Evolutionary conservation across 2,888 invertebrate species (phyloP), one percentile per base, ranked within the genome.

Genomic region (Cantharis rufa): DNA sequence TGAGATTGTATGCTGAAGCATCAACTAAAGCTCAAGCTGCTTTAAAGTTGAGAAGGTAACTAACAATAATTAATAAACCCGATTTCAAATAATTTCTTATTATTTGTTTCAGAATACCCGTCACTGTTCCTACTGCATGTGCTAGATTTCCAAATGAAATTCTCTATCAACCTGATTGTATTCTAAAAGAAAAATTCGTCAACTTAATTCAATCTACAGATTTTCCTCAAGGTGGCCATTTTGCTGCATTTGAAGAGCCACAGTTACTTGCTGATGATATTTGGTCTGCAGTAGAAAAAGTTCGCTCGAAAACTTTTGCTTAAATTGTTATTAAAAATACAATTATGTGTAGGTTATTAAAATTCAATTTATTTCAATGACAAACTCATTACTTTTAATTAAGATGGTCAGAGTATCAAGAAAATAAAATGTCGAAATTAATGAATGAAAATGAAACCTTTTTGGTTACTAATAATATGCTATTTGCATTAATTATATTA

Each of bases 211-310:
- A 93, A 69, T 92, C 92, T 82, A 93, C 91, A 0, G 89, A 93
- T 62, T 90, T 93, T 48, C 88, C 90, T 0, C 89, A 91, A 1
- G 96, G 96, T 0, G 98, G 98, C 0, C 97, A 97, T 86, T 98
- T 97, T 86, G 94, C 94, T 0, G 95, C 96, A 0, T 89, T 96
- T 75, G 96, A 98, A 86, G 90, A 92, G 78, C 96, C 98, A 0
- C 87, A 91, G 62, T 82, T 93, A 0, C 84, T 97, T 28, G 92
- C 94, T 3, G 88, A 91, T 0, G 95, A 97, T 84, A 87, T 97
- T 3, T 91, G 91, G 83, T 85, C 88, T 1, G 93, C 93, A 72
- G 90, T 93, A 0, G 84, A 87, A 1, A 89, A 89, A 1, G 89
- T 90, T 69, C 28, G 28, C 7, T 48, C 48, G 1, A 7, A 48